These are phyloP conservation scores for Pygmarrhopalites habei DNA, from an alignment of 1,140 invertebrate species.

Conservation along the genomic window DNA sequence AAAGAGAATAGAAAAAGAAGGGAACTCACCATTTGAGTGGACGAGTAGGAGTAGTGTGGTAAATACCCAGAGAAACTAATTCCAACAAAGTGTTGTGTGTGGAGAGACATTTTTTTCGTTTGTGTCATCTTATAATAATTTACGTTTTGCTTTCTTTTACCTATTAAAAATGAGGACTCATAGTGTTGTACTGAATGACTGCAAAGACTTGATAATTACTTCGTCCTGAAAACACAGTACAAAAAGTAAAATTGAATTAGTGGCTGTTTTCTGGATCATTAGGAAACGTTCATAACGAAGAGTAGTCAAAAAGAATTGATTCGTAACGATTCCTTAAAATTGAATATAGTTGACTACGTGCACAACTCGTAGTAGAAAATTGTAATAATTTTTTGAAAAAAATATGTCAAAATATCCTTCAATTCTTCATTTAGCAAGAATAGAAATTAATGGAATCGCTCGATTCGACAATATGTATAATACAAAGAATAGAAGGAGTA, in stretches of 20 bases:
- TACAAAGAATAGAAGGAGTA: too few relatives aligned
- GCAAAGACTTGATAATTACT: constrained; percentile 68
- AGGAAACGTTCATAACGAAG: not conserved
- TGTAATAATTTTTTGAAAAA: not conserved
- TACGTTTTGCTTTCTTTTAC: too few relatives aligned
- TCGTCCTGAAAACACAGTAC: constrained; percentile 54
- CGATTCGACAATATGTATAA: too few relatives aligned
- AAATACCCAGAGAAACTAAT: too few relatives aligned
- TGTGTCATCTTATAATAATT: too few relatives aligned
- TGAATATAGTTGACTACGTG: not conserved
- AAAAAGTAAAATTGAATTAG: constrained; percentile 4
- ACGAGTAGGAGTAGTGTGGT: too few relatives aligned
- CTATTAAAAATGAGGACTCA: constrained; percentile 25
- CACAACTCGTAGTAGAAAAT: not conserved
- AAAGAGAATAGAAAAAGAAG: too few relatives aligned
- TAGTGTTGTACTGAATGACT: constrained; percentile 55
- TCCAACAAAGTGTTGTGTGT: too few relatives aligned
- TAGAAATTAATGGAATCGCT: too few relatives aligned
- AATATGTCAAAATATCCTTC: not conserved
- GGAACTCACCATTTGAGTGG: too few relatives aligned
- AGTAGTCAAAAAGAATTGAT: not conserved
- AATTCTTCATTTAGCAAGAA: not conserved
- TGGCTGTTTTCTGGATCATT: not conserved
- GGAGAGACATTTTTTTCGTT: too few relatives aligned
- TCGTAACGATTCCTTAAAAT: not conserved